Evolutionary conservation across 2,888 invertebrate species (phyloP).

Genomic region (Elysia crispata): DNA sequence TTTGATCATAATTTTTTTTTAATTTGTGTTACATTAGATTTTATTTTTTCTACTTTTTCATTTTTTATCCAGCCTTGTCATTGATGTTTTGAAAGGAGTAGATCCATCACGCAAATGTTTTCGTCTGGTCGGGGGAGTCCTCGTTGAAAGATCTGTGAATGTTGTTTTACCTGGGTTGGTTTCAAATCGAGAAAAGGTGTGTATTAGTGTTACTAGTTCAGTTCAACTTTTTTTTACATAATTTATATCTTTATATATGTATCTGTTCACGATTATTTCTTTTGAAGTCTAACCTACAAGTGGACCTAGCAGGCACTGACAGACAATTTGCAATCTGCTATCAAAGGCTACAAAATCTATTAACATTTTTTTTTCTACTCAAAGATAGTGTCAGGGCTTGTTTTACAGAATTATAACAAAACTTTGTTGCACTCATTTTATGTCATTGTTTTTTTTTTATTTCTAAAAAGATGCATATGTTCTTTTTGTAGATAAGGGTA

Average conservation of each 20-base stretch:
- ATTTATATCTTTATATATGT: not conserved
- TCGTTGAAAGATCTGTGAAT: conserved; percentile 93
- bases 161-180: conserved; percentile 91
- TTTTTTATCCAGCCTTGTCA: conserved; percentile 86
- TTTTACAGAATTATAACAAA: too few species aligned
- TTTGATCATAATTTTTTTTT: too few species aligned
- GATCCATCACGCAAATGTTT: conserved; percentile 92
- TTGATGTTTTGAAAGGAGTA: conserved; percentile 92
- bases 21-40: not conserved
- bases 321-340: too few species aligned
- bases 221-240: conserved; percentile 14
- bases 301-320: too few species aligned
- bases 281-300: too few species aligned
- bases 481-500: too few species aligned
- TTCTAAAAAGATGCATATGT: too few species aligned
- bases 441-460: too few species aligned
- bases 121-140: conserved; percentile 93
- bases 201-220: conserved; percentile 2
- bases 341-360: too few species aligned
- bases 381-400: too few species aligned
- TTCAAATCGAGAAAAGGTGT: conserved; percentile 86
- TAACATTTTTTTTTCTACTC: too few species aligned
- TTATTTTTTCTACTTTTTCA: not conserved
- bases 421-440: too few species aligned
- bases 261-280: not conserved